Evolutionary conservation across 2,113 vertebrate species (phyloP).

Genomic region (Limnothrissa miodon): DNA sequence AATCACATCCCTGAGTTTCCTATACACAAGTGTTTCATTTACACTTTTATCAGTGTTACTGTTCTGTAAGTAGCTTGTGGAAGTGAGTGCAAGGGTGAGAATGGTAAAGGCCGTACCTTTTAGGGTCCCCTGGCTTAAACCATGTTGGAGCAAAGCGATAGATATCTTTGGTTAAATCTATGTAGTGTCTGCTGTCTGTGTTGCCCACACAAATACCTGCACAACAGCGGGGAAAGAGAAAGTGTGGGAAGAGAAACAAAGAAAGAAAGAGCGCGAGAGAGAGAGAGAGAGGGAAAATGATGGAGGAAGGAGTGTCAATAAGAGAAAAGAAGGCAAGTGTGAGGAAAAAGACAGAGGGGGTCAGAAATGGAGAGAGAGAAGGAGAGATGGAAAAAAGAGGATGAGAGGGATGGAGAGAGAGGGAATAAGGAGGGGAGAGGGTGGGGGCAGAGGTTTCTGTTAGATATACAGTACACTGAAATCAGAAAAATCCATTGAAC

Average conservation of each 20-base stretch:
- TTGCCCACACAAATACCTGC: slow-evolving; percentile 83
- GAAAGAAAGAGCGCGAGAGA: not conserved
- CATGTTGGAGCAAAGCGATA: slow-evolving; percentile 82
- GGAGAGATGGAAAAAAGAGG: not conserved
- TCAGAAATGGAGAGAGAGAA: slow-evolving; percentile 25
- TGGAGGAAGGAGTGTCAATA: not conserved
- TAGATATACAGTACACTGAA: too few relatives aligned
- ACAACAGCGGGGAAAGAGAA: slow-evolving; percentile 15
- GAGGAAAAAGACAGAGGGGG: not conserved
- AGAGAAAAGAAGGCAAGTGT: not conserved
- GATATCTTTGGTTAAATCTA: slow-evolving; percentile 74
- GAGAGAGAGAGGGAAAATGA: not conserved
- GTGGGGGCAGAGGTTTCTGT: too few relatives aligned
- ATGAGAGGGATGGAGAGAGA: not conserved
- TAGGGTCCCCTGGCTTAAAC: slow-evolving; percentile 68
- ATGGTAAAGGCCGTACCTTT: slow-evolving; percentile 68
- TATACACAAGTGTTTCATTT: too few relatives aligned
- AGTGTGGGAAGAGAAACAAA: slow-evolving; percentile 24
- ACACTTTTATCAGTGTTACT: too few relatives aligned
- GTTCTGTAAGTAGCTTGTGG: too few relatives aligned
- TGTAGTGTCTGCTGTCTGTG: slow-evolving; percentile 90
- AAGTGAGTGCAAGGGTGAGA: not conserved
- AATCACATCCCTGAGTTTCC: too few relatives aligned
- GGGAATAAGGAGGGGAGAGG: slow-evolving; percentile 25
- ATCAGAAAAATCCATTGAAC: too few relatives aligned